A percentile compares a stretch with the other conserved stretches of the same genome.
phyloP scores from a whole-genome alignment of 2,113 vertebrate genomes.

The Indri indri region DNA sequence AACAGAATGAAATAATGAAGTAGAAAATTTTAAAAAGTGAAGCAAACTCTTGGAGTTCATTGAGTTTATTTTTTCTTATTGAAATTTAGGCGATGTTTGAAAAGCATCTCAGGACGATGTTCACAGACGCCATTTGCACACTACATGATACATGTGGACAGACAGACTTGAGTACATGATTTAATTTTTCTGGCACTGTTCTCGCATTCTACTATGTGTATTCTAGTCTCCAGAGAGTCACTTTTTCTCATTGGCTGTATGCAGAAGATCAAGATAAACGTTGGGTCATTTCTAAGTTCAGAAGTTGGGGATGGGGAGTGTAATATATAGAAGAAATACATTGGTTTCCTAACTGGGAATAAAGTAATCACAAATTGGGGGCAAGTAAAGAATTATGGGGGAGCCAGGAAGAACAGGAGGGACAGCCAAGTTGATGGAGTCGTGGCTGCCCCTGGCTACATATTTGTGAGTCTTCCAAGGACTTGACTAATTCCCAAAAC shows the following conservation, averaged over 20 bases:
- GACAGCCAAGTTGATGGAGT: background rate
- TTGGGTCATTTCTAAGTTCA: background rate
- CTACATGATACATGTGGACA: accelerated
- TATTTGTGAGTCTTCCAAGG: background rate
- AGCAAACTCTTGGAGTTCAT: background rate
- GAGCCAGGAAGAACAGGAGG: background rate
- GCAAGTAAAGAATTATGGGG: background rate
- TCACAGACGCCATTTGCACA: background rate
- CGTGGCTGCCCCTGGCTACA: background rate
- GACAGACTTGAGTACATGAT: background rate
- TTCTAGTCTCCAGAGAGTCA: background rate
- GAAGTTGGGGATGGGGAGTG: background rate
- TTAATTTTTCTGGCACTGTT: background rate
- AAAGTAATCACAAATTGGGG: background rate
- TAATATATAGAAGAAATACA: background rate
- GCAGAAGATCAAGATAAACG: background rate
- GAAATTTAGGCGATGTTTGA: background rate
- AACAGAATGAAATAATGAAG: background rate
- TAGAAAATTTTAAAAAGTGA: background rate
- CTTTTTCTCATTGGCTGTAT: background rate
- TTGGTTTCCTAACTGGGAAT: background rate
- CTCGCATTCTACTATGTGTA: background rate
- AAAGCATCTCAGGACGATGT: background rate
- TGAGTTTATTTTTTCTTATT: background rate
- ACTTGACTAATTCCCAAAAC: background rate